These are phyloP conservation scores for Peromyscus polionotus DNA, from an alignment of 2,113 vertebrate species.

Conservation along the genomic window DNA sequence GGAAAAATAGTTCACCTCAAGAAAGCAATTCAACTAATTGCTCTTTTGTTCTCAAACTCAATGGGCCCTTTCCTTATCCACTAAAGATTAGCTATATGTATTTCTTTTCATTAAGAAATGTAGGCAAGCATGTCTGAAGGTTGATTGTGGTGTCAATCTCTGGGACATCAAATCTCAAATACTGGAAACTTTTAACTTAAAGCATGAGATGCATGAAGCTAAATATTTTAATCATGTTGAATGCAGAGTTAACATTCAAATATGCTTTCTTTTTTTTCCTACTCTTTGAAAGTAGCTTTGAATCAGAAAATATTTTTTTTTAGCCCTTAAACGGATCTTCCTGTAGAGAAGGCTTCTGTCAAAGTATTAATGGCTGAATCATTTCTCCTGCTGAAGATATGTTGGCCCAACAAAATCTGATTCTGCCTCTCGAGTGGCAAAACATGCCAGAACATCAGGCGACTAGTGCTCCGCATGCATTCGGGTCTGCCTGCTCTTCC, in stretches of 20 bases:
- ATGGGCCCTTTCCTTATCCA: neutral
- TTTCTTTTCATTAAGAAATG: neutral
- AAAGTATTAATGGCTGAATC: slow-evolving; percentile 49
- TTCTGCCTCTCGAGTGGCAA: slow-evolving; percentile 25
- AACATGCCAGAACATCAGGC: slow-evolving; percentile 1
- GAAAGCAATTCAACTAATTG: neutral
- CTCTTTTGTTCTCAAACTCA: neutral
- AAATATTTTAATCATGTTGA: slow-evolving; percentile 10
- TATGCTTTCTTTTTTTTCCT: neutral
- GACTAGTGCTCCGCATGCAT: neutral
- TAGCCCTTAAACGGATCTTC: slow-evolving; percentile 52
- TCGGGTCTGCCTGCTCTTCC: neutral
- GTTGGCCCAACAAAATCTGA: slow-evolving; percentile 49
- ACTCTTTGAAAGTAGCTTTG: slow-evolving; percentile 25
- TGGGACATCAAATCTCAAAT: no score
- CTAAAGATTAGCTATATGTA: neutral
- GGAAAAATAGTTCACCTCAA: neutral
- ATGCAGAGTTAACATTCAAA: neutral
- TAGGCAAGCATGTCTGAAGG: neutral
- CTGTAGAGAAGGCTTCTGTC: slow-evolving; percentile 16
- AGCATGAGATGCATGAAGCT: neutral
- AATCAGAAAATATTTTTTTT: slow-evolving; percentile 22
- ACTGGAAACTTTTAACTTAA: no score
- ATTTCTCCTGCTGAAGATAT: slow-evolving; percentile 40
- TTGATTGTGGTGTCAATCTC: neutral